Evolutionary conservation across 2,113 vertebrate genomes (phyloP).

Genomic region (Peromyscus californicus): DNA sequence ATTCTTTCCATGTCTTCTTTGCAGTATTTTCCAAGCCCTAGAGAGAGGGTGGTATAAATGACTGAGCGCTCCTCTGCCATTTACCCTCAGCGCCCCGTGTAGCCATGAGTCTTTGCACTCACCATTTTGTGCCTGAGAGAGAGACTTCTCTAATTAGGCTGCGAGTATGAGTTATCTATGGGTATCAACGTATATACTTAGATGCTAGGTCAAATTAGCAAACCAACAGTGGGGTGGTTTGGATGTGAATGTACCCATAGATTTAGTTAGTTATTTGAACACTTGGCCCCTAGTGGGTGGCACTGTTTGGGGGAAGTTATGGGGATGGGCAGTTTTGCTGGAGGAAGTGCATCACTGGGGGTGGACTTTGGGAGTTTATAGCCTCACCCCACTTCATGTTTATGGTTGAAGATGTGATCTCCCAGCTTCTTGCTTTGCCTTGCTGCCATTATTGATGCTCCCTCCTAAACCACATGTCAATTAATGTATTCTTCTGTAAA

Average conservation of each 20-base stretch:
- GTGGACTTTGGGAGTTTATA: background rate
- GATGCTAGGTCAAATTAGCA: background rate
- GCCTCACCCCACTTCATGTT: background rate
- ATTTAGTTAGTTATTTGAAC: background rate
- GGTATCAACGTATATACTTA: background rate
- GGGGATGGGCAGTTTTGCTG: background rate
- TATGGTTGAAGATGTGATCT: background rate
- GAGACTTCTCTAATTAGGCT: background rate
- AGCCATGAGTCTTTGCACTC: background rate
- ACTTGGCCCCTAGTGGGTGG: background rate
- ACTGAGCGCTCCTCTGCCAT: too few species aligned
- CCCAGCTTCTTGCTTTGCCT: background rate
- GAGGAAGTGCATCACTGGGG: background rate
- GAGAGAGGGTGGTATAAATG: background rate
- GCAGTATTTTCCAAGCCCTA: background rate
- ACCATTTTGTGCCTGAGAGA: background rate
- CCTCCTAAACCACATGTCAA: background rate
- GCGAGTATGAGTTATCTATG: background rate
- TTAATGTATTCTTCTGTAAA: background rate
- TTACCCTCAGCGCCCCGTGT: fast-evolving
- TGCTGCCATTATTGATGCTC: background rate
- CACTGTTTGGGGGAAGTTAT: too few species aligned
- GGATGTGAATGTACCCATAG: background rate
- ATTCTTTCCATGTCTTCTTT: background rate
- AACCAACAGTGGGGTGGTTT: too few species aligned